Conservation (phyloP, 2,113 vertebrate species). For the Rattus rattus region DNA sequence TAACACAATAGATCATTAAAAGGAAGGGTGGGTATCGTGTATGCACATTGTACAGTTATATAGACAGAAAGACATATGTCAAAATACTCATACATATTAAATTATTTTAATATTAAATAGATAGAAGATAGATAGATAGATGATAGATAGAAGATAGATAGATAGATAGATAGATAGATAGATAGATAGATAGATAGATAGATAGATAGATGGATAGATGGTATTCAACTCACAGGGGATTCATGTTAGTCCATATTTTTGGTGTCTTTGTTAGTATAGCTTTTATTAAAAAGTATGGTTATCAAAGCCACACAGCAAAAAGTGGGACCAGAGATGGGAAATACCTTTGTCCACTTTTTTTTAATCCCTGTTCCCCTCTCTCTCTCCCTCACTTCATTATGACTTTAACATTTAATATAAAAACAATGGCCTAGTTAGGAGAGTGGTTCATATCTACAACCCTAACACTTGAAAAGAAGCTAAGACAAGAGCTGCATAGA, state of each 20-base stretch:
- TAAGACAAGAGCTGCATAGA: neutral
- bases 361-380: neutral
- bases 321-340: neutral
- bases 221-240: constrained; percentile 55
- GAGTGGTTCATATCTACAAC: neutral
- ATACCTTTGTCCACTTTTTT: neutral
- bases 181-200: neutral
- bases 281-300: constrained; percentile 48
- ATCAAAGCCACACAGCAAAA: constrained; percentile 8
- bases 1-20: neutral
- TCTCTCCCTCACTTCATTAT: neutral
- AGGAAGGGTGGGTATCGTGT: neutral
- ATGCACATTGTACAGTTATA: neutral
- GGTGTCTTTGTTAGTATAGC: constrained; percentile 56
- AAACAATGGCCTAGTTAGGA: neutral
- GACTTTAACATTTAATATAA: neutral
- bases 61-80: neutral
- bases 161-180: no score
- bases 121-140: neutral
- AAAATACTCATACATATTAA: neutral
- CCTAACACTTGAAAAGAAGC: neutral
- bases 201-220: neutral
- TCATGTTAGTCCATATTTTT: constrained; percentile 42
- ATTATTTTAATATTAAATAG: neutral
- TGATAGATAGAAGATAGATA: no score